Evolutionary conservation across 2,113 vertebrate species (phyloP).

Genomic region (Oncorhynchus tshawytscha): DNA sequence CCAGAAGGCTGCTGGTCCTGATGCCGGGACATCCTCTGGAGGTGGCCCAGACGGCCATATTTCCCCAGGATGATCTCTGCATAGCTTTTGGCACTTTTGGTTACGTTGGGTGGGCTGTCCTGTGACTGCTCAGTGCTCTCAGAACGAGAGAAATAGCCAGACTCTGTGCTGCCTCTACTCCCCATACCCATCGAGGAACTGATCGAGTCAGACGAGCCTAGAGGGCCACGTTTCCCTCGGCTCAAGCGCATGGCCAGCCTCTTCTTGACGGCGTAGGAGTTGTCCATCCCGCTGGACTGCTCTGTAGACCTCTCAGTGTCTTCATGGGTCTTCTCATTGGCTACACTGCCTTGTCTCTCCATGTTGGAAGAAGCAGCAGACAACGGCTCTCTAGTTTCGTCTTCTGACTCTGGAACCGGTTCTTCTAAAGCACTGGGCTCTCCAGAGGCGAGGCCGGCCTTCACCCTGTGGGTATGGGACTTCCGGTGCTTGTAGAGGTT

Average conservation of each 20-base stretch:
- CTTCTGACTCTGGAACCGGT: constrained; percentile 89
- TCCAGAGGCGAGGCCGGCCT: constrained; percentile 85
- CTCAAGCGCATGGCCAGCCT: constrained; percentile 89
- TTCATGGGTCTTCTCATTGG: constrained; percentile 68
- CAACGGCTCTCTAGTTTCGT: constrained; percentile 77
- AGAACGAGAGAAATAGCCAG: constrained; percentile 93
- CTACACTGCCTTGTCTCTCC: constrained; percentile 66
- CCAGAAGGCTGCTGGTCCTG: constrained; percentile 67
- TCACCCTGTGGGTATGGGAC: constrained; percentile 92
- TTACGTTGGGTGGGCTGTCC: constrained; percentile 88
- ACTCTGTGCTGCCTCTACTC: constrained; percentile 94
- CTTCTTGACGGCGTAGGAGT: constrained; percentile 91
- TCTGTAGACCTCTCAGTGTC: constrained; percentile 69
- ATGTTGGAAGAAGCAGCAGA: constrained; percentile 64
- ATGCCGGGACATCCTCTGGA: constrained; percentile 78
- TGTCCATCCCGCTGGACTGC: constrained; percentile 63
- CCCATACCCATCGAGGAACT: constrained; percentile 77
- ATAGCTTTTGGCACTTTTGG: constrained; percentile 87
- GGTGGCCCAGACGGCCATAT: constrained; percentile 87
- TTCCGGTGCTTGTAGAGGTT: constrained; percentile 97
- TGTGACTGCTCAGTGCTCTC: constrained; percentile 89
- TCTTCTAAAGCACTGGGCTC: constrained; percentile 74
- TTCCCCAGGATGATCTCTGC: constrained; percentile 95
- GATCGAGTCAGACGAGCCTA: constrained; percentile 77
- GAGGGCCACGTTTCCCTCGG: constrained; percentile 82